These are phyloP conservation scores for Silurus asotus DNA, from an alignment of 2,113 vertebrate genomes.

Conservation along the genomic window DNA sequence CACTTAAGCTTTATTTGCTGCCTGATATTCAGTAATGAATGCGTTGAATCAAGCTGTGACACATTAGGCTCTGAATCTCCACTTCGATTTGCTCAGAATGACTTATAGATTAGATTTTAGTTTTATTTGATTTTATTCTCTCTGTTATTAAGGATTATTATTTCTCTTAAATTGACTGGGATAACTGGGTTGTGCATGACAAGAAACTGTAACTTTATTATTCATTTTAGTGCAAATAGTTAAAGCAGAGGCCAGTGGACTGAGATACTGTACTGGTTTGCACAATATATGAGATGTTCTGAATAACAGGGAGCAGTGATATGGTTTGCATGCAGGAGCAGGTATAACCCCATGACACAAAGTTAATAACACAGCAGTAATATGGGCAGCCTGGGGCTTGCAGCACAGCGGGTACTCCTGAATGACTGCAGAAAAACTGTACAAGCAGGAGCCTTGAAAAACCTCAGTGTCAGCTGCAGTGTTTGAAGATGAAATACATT, in stretches of 20 bases:
- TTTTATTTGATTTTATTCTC: not conserved
- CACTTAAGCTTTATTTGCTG: not conserved
- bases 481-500: slow-evolving; percentile 8
- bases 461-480: slow-evolving; percentile 24
- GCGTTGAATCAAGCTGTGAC: not conserved
- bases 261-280: not conserved
- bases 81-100: not conserved
- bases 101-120: not conserved
- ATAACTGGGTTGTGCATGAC: not conserved
- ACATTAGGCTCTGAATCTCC: not conserved
- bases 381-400: slow-evolving; percentile 28
- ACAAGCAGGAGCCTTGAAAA: not conserved
- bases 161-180: not conserved
- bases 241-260: not conserved
- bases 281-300: not conserved
- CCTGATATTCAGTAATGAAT: not conserved
- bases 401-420: slow-evolving; percentile 11
- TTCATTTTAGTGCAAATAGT: not conserved
- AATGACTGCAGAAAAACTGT: slow-evolving; percentile 4
- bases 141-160: not conserved
- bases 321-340: slow-evolving; percentile 33
- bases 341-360: slow-evolving; percentile 24
- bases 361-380: slow-evolving; percentile 35
- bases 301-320: not conserved
- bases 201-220: not conserved